These are phyloP conservation scores for Vidua macroura DNA, from an alignment of 2,113 vertebrate species.

Conservation along the genomic window DNA sequence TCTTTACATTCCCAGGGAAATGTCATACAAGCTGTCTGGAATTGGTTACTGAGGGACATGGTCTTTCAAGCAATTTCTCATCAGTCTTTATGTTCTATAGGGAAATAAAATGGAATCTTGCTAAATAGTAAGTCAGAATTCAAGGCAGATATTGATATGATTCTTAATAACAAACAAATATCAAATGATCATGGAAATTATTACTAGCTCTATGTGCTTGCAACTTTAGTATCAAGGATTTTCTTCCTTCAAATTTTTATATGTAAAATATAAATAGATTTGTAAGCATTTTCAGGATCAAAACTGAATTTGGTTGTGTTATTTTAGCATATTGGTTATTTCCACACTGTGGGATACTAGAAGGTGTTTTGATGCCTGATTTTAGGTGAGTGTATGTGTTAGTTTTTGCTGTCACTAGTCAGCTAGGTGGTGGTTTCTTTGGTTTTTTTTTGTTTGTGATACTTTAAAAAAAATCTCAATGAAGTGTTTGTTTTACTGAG, in stretches of 20 bases:
- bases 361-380: not conserved
- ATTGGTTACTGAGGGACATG: conserved; percentile 40
- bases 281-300: not conserved
- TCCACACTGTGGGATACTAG: not conserved
- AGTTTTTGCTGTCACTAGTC: not conserved
- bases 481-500: not conserved
- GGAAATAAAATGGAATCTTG: conserved; percentile 47
- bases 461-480: not conserved
- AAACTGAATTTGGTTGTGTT: not conserved
- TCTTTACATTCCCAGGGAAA: conserved; percentile 58
- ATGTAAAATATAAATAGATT: not conserved
- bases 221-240: not conserved
- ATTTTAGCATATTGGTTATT: not conserved
- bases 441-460: not conserved
- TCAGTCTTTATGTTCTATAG: conserved; percentile 40
- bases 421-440: not conserved
- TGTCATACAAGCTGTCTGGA: conserved; percentile 58
- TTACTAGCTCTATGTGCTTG: not conserved
- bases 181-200: conserved; percentile 6
- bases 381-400: not conserved
- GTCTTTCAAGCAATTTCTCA: conserved; percentile 56
- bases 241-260: not conserved
- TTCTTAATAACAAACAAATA: conserved; percentile 35
- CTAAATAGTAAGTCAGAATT: conserved; percentile 51
- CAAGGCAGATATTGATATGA: conserved; percentile 10